Percentiles rank a stretch among this genome's conserved stretches.
These are phyloP conservation scores for Ormyrus nitidulus DNA, from an alignment of 2,888 invertebrate genomes.

Conservation along the genomic window DNA sequence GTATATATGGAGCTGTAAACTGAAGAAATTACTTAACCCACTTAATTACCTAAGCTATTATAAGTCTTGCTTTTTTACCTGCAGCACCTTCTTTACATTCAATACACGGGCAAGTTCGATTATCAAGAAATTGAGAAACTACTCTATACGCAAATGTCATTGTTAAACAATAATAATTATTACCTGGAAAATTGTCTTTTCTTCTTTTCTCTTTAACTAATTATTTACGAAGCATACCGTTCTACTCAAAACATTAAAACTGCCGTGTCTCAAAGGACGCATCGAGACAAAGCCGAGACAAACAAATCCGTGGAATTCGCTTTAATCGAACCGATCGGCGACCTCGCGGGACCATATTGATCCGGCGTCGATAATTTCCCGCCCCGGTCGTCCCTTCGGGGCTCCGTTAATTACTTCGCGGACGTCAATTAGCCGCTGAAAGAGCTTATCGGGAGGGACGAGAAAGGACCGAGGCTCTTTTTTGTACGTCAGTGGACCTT, in stretches of 20 bases:
- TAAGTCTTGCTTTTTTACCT: conserved; percentile 19
- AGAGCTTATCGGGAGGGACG: not conserved
- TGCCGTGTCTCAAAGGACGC: too few relatives aligned
- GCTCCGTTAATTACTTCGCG: conserved; percentile 35
- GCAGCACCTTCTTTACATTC: not conserved
- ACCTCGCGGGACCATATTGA: conserved; percentile 27
- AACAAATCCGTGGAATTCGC: conserved; percentile 29
- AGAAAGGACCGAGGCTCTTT: too few relatives aligned
- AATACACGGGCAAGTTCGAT: conserved; percentile 25
- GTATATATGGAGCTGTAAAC: not conserved
- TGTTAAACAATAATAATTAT: too few relatives aligned
- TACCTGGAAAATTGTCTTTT: too few relatives aligned
- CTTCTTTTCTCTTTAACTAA: too few relatives aligned
- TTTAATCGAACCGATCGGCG: conserved; percentile 22
- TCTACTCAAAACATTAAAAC: too few relatives aligned
- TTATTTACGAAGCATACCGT: too few relatives aligned
- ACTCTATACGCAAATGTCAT: too few relatives aligned
- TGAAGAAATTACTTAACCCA: conserved; percentile 24
- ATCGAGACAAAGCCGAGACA: not conserved
- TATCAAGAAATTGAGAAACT: not conserved
- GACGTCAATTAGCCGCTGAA: conserved; percentile 50
- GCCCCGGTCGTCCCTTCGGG: not conserved
- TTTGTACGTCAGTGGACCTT: too few relatives aligned
- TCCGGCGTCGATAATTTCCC: conserved; percentile 30
- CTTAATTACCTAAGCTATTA: conserved; percentile 1